Evolutionary conservation across 2,797 vertebrate species (phyloP).

Genomic region (Pangasius larnaudii): DNA sequence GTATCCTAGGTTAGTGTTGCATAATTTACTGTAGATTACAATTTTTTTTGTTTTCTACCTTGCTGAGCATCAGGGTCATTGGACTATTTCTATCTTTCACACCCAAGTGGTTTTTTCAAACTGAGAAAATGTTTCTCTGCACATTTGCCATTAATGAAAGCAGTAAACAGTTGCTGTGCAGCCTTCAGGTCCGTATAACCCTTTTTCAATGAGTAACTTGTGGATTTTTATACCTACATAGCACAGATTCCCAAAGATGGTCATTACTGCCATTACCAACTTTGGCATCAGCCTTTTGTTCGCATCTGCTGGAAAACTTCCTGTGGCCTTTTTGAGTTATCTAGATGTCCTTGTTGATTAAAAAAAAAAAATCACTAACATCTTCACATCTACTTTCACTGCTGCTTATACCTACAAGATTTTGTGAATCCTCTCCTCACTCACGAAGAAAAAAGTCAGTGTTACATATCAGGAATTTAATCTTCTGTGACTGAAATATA

Average conservation of each 20-base stretch:
- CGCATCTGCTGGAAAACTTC: background rate
- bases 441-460: background rate
- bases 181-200: background rate
- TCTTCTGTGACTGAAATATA: background rate
- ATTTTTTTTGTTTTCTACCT: background rate
- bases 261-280: background rate
- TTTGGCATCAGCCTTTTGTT: background rate
- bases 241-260: background rate
- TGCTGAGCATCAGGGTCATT: slow-evolving; percentile 10
- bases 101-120: background rate
- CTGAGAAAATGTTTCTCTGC: slow-evolving; percentile 1
- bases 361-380: background rate
- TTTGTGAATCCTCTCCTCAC: background rate
- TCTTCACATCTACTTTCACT: background rate
- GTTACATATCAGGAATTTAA: background rate
- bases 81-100: background rate
- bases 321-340: background rate
- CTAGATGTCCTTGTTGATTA: background rate
- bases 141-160: slow-evolving; percentile 9
- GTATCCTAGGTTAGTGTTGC: background rate
- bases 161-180: background rate
- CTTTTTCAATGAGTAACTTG: slow-evolving; percentile 10
- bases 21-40: background rate
- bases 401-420: no score
- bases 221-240: background rate